Evolutionary conservation across 1,140 invertebrate genomes (phyloP), one percentile per base, ranked within the genome.

Genomic region (Caerostris darwini): DNA sequence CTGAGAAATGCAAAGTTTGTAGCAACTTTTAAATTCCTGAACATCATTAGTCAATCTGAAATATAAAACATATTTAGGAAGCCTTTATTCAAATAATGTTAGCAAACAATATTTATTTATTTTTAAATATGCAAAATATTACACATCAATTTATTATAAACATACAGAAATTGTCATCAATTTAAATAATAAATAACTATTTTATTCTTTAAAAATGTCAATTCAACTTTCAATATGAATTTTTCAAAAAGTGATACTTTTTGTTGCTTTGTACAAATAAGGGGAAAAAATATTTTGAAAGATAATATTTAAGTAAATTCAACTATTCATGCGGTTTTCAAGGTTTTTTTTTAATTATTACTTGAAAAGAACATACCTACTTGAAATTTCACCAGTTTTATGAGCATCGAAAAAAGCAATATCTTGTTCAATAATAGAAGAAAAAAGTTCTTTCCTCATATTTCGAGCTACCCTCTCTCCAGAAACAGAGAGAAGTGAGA

Each of bases 11-110:
- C 97, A 98, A 94, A 98, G 97, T 96, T 99, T 99, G 95, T 99
- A 99, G 5, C 98, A 98, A 95, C 98, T 99, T 96, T 99, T 99
- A 95, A 99, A 99, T 95, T 99, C 99, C 96, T 99, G 99, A 34
- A 99, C 97, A 97, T 99, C 99, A 95, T 97, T 97, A 54, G 98
- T 99, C 90, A 99, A 96, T 95, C 98, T 98, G 95, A 90, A 96
- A 96, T 95, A 88, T 95, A 95, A n/a, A 14, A 14, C 50, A 89
- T 14, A 83, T 19, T 77, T 87, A 57, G 12, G 12, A 34, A 34
- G 34, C 0, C 2, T 34, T 34, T 34, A 34, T 34, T 34, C 34
- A 34, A 34, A 34, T 34, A 34, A 34, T 34, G 34, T 34, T 34
- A 34, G 34, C 34, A 34, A 34, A 34, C 34, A 34, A 34, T 34